Base-by-base conservation (phyloP, 2,113 vertebrate genomes). In the Crotalus horridus region DNA sequence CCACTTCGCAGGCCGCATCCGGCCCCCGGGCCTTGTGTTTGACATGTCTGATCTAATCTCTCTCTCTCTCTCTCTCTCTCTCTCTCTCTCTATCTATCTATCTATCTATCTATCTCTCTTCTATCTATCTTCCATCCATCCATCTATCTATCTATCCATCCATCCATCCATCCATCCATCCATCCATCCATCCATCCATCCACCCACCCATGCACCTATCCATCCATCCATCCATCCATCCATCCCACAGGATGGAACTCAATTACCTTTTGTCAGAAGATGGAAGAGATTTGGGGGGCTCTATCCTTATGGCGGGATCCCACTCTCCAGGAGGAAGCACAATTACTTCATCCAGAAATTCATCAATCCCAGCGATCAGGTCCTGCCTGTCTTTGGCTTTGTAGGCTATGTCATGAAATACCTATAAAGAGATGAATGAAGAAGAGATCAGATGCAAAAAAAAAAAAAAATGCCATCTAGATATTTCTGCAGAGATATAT, bases 351-450 rank as follows among this genome's bases (percentile, higher is more conserved):
- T 99, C 99, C 94, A 99, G 97, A 96, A 99, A 99, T 96, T 99
- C 99, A 11, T 99, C 99, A 2, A 99, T 99, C 89, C 99, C 99
- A 43, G 99, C 99, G 0, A 99, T 97, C 94, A 99, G 97, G 96
- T 99, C 99, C 46, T 99, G 98, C 94, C 98, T 98, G 96, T 99
- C 98, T 98, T 99, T 99, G 90, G 99, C 99, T 97, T 99, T 99
- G 93, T 99, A 99, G 26, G 99, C 99, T 90, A 99, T 99, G 96
- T 99, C 99, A 39, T 99, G 99, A 96, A 99, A 99, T 0, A 99
- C 98, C 99, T 99, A 95, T 58, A 94, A 17, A 92, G 55, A 24
- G 17, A 93, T 21, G 56, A 87, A 26, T 90, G 58, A 55, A 59
- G 56, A 17, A 95, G 29, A 88, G 24, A 20, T 74, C 69, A 74